Evolutionary conservation across 2,888 invertebrate genomes (phyloP).

Genomic region (Empis livida): DNA sequence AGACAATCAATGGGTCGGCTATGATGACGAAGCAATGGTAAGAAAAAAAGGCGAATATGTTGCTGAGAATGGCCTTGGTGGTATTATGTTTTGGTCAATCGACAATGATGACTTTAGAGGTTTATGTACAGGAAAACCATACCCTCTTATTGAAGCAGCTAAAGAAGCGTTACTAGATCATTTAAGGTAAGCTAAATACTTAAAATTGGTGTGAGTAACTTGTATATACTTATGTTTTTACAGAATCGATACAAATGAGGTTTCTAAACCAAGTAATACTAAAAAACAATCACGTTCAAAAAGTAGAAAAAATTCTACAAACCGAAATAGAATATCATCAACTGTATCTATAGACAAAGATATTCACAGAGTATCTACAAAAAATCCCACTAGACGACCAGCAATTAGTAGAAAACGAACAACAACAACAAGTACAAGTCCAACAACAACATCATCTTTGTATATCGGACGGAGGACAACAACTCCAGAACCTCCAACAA

Average conservation of each 20-base stretch:
- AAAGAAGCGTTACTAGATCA: constrained; percentile 63
- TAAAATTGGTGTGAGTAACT: constrained; percentile 4
- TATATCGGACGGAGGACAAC: constrained; percentile 36
- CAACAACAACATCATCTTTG: constrained; percentile 31
- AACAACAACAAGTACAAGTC: constrained; percentile 17
- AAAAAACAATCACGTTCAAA: constrained; percentile 27
- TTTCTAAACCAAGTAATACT: constrained; percentile 24
- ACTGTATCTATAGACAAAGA: constrained; percentile 20
- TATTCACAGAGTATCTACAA: constrained; percentile 14
- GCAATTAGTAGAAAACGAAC: constrained; percentile 13
- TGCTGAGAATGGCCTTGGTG: constrained; percentile 70
- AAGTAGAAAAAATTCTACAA: constrained; percentile 22
- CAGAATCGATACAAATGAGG: constrained; percentile 32
- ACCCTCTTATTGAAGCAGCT: constrained; percentile 83
- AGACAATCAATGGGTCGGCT: constrained; percentile 88
- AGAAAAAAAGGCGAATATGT: constrained; percentile 75
- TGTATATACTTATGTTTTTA: neutral
- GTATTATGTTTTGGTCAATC: constrained; percentile 53
- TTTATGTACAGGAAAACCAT: constrained; percentile 72
- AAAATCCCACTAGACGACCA: constrained; percentile 14
- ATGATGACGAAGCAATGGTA: constrained; percentile 76
- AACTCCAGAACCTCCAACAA: constrained; percentile 58
- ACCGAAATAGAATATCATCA: constrained; percentile 20
- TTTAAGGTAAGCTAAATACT: constrained; percentile 40
- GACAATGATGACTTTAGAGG: constrained; percentile 93